Evolutionary conservation across 2,113 vertebrate genomes (phyloP), one percentile per base, ranked within the genome.

Genomic region (Balaeniceps rex): DNA sequence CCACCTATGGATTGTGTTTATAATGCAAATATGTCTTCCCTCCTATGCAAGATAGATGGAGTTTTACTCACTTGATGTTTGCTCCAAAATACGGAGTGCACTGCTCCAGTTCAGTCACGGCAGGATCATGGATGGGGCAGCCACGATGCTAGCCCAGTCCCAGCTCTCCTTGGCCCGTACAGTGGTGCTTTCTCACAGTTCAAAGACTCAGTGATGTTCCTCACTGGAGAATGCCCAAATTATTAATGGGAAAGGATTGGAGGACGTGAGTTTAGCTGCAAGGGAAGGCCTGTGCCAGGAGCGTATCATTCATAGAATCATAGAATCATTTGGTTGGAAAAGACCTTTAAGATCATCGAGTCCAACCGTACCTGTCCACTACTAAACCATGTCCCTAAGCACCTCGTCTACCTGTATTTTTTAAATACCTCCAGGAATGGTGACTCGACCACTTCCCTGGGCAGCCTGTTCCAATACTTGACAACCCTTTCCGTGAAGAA

Each of bases 301-400:
- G 13, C 0, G 0, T 26, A 16, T 36, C 4, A 26, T 38, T 58
- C n/a, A n/a, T n/a, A n/a, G n/a, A n/a, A n/a, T n/a, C n/a, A n/a
- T n/a, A n/a, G n/a, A n/a, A n/a, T n/a, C n/a, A n/a, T n/a, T n/a
- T n/a, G n/a, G n/a, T n/a, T n/a, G n/a, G n/a, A n/a, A n/a, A n/a
- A n/a, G n/a, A n/a, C n/a, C n/a, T n/a, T n/a, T n/a, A n/a, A n/a
- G n/a, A n/a, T n/a, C n/a, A n/a, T n/a, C n/a, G n/a, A n/a, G n/a
- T n/a, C n/a, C n/a, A n/a, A n/a, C n/a, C n/a, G n/a, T n/a, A n/a
- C n/a, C n/a, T n/a, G n/a, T n/a, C n/a, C n/a, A n/a, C n/a, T n/a
- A n/a, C n/a, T n/a, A n/a, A n/a, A n/a, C n/a, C n/a, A n/a, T n/a
- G n/a, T n/a, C n/a, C n/a, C n/a, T n/a, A n/a, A n/a, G n/a, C n/a